phyloP scores from a whole-genome alignment of 2,113 vertebrate species.

The Gila orcuttii region DNA sequence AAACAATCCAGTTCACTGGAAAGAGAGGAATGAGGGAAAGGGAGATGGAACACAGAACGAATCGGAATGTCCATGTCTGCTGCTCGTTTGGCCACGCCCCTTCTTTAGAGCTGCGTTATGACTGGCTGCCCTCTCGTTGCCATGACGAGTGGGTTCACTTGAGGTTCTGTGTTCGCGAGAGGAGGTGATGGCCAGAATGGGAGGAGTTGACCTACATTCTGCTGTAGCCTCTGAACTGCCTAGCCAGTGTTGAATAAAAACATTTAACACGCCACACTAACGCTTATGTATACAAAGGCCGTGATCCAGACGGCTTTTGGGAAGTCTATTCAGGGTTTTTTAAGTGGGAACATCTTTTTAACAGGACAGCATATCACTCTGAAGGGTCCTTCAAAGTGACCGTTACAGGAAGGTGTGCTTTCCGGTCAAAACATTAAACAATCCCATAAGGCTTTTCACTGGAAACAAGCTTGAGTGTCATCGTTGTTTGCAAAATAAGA shows the following conservation, averaged over 20 bases:
- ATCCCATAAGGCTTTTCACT: neutral
- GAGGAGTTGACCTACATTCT: conserved; percentile 76
- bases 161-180: conserved; percentile 62
- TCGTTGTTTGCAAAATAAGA: neutral
- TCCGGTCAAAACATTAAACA: neutral
- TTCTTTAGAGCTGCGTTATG: conserved; percentile 23
- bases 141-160: conserved; percentile 63
- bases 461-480: neutral
- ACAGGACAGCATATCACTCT: neutral
- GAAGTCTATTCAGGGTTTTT: neutral
- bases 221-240: conserved; percentile 17
- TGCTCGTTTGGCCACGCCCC: conserved; percentile 4
- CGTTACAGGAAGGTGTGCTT: neutral
- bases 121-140: conserved; percentile 54
- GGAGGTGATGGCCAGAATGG: conserved; percentile 8
- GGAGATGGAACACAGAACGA: conserved; percentile 47
- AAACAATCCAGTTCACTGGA: conserved; percentile 60
- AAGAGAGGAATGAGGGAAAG: conserved; percentile 26
- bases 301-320: neutral
- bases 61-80: conserved; percentile 45
- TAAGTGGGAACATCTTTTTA: neutral
- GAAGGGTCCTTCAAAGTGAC: neutral
- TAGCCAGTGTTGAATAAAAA: conserved; percentile 38
- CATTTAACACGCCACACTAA: conserved; percentile 27
- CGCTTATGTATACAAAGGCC: neutral